These are phyloP conservation scores for Corythaeola cristata DNA, from an alignment of 2,113 vertebrate genomes.

Conservation along the genomic window DNA sequence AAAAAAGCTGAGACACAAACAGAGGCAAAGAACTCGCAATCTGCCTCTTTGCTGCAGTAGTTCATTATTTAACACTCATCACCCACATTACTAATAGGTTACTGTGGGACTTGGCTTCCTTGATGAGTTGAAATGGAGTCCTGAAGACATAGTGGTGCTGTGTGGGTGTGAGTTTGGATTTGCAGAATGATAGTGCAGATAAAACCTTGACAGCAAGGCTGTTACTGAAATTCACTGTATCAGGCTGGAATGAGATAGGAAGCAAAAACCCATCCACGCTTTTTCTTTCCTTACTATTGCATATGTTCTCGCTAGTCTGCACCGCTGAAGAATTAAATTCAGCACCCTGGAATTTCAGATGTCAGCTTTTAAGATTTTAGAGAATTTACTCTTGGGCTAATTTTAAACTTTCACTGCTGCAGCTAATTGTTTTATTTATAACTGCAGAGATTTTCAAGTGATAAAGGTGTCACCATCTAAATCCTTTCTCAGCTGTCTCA, in stretches of 20 bases:
- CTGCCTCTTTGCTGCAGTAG: slow-evolving; percentile 18
- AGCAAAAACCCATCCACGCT: neutral
- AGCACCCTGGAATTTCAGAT: slow-evolving; percentile 11
- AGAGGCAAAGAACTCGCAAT: neutral
- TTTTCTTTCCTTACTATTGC: neutral
- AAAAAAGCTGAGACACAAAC: neutral
- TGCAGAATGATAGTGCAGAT: slow-evolving; percentile 37
- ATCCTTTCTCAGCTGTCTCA: neutral
- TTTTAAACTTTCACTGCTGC: slow-evolving; percentile 26
- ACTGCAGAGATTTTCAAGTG: neutral
- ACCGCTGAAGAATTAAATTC: neutral
- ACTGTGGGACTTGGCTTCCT: slow-evolving; percentile 6
- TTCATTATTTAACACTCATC: slow-evolving; percentile 46
- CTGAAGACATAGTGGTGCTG: neutral
- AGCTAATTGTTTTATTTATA: slow-evolving; percentile 42
- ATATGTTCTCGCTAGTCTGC: neutral
- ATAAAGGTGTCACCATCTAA: neutral
- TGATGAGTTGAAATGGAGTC: slow-evolving; percentile 21
- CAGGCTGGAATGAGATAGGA: neutral
- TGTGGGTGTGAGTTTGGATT: slow-evolving; percentile 55
- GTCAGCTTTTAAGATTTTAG: slow-evolving; percentile 17
- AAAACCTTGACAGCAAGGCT: slow-evolving; percentile 24
- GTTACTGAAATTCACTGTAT: slow-evolving; percentile 16
- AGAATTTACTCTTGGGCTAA: slow-evolving; percentile 24
- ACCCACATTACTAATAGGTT: slow-evolving; percentile 5